A percentile compares a stretch with the other conserved stretches of the same genome.
Evolutionary conservation across 1,140 invertebrate genomes (phyloP).

Genomic region (Sminthurinus signatus): DNA sequence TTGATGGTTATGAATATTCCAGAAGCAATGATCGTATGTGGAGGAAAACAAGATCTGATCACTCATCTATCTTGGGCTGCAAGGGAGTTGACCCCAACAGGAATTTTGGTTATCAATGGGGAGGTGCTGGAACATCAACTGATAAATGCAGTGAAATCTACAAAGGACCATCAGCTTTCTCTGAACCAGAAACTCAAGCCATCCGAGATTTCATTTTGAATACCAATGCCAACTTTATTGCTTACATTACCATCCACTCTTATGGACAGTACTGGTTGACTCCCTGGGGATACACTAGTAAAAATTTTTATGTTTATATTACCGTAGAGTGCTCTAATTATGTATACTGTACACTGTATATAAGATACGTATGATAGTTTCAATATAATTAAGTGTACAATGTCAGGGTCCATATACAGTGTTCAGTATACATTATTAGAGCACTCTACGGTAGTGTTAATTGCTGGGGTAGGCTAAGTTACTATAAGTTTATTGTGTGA

Average conservation of each 20-base stretch:
- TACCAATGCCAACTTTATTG: background rate
- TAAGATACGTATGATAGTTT: constrained; percentile 43
- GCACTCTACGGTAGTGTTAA: too few relatives aligned
- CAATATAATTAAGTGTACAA: background rate
- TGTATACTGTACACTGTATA: too few relatives aligned
- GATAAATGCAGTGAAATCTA: constrained; percentile 63
- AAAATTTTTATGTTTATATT: too few relatives aligned
- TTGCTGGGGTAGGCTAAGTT: too few relatives aligned
- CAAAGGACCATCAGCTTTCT: constrained; percentile 60
- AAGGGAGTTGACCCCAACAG: constrained; percentile 43
- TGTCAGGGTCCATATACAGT: background rate
- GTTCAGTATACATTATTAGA: too few relatives aligned
- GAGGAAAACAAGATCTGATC: constrained; percentile 38
- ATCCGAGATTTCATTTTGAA: constrained; percentile 19
- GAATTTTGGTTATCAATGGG: constrained; percentile 46
- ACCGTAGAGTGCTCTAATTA: too few relatives aligned
- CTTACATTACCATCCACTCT: constrained; percentile 33
- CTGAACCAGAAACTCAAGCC: constrained; percentile 62
- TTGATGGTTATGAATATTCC: constrained; percentile 63
- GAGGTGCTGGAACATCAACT: constrained; percentile 54
- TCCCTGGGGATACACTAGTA: constrained; percentile 47
- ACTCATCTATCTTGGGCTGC: constrained; percentile 19
- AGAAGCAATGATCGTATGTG: constrained; percentile 44
- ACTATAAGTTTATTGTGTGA: too few relatives aligned
- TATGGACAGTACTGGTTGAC: constrained; percentile 40